Conservation (phyloP, 1,140 invertebrate species). For the Lordiphosa clarofinis region DNA sequence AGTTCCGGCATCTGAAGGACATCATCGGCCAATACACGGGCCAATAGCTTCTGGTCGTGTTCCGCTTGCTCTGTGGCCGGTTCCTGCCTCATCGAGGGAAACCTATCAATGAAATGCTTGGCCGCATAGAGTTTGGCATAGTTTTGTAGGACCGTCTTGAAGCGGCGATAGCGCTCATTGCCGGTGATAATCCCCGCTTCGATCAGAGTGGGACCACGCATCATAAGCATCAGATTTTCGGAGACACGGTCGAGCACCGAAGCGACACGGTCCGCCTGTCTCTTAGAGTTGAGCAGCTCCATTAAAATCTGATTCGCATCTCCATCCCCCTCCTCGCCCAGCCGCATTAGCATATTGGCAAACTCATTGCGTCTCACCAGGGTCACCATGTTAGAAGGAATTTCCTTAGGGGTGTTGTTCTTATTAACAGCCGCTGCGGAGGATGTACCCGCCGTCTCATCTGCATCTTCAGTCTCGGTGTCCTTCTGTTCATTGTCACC, state of each 20-base stretch:
- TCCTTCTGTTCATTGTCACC: too few species aligned
- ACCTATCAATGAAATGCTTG: slow-evolving; percentile 46
- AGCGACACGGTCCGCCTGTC: background rate
- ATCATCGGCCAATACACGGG: slow-evolving; percentile 44
- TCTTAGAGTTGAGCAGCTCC: slow-evolving; percentile 31
- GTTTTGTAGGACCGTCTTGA: slow-evolving; percentile 45
- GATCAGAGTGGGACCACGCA: slow-evolving; percentile 39
- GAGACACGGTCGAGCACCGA: slow-evolving; percentile 44
- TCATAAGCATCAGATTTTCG: slow-evolving; percentile 39
- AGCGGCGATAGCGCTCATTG: slow-evolving; percentile 48
- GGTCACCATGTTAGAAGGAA: background rate
- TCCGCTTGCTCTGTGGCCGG: background rate
- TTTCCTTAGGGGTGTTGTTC: too few species aligned
- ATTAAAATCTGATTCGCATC: slow-evolving; percentile 54
- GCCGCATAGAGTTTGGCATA: slow-evolving; percentile 56
- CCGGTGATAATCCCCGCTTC: slow-evolving; percentile 41
- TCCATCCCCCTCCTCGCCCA: slow-evolving; percentile 44
- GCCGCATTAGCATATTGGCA: slow-evolving; percentile 23
- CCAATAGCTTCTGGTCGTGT: slow-evolving; percentile 15
- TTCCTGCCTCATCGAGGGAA: background rate
- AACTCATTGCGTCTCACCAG: slow-evolving; percentile 39
- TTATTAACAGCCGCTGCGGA: too few species aligned
- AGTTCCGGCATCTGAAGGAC: slow-evolving; percentile 47
- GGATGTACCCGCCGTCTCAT: too few species aligned
- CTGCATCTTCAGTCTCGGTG: too few species aligned